Evolutionary conservation across 2,888 invertebrate genomes (phyloP).

Genomic region (Subacronicta megacephala): DNA sequence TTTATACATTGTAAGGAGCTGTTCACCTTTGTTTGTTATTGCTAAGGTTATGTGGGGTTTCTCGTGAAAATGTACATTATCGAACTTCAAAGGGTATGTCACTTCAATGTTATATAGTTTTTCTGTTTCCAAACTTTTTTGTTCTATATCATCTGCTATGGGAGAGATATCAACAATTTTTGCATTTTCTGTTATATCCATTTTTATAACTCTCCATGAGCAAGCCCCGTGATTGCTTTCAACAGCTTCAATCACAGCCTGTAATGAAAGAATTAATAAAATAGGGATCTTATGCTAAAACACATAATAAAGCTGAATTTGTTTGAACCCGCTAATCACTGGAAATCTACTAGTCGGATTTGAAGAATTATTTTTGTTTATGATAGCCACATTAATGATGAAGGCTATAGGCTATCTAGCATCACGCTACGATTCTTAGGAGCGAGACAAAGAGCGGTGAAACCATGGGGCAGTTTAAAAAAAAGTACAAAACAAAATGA

Average conservation of each 20-base stretch:
- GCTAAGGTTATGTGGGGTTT: constrained; percentile 63
- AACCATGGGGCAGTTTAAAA: no score
- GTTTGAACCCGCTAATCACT: no score
- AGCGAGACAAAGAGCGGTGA: no score
- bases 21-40: constrained; percentile 82
- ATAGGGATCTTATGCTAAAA: no score
- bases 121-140: constrained; percentile 69
- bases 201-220: constrained; percentile 90
- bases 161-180: constrained; percentile 55
- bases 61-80: constrained; percentile 77
- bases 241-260: constrained; percentile 91
- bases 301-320: no score
- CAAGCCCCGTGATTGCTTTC: constrained; percentile 92
- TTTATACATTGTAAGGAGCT: constrained; percentile 80
- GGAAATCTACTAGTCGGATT: no score
- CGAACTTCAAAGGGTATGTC: constrained; percentile 84
- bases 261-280: constrained; percentile 44
- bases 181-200: constrained; percentile 65
- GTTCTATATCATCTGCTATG: constrained; percentile 58
- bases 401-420: no score
- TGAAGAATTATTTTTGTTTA: no score
- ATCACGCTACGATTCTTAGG: no score
- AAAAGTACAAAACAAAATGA: no score
- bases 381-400: no score
- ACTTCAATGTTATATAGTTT: constrained; percentile 88